Evolutionary conservation across 2,888 invertebrate species (phyloP), one percentile per base, ranked within the genome.

Genomic region (Cinara cedri): DNA sequence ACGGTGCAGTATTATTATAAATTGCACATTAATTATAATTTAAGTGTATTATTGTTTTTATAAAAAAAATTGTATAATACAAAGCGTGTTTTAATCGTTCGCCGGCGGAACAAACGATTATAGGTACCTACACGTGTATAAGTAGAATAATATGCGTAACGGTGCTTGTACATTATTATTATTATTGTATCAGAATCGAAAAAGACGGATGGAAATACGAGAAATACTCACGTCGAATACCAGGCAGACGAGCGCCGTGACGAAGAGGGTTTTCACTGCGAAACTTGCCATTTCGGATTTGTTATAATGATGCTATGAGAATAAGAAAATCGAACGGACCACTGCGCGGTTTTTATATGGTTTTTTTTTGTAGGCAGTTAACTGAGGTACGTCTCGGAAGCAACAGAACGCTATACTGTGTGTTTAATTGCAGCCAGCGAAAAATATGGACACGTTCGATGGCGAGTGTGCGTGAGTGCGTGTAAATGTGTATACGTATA

Each of bases 151-250:
- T n/a, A 34, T 34, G 34, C 34, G 34, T 34, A 34, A 34, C 34
- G 34, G 34, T 6, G 3, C 34, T 34, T 6, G 34, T 34, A 13
- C 21, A 46, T 26, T 26, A n/a, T 51, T n/a, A 46, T n/a, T 9
- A 26, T 55, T 14, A 34, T 34, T 34, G 34, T 34, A n/a, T n/a
- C n/a, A n/a, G n/a, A n/a, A n/a, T n/a, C n/a, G n/a, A n/a, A n/a
- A n/a, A n/a, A n/a, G n/a, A n/a, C n/a, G n/a, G n/a, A n/a, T n/a
- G n/a, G n/a, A n/a, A n/a, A n/a, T n/a, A n/a, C n/a, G n/a, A n/a
- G n/a, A n/a, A n/a, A n/a, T 78, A 78, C 78, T 78, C 57, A 78
- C 78, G 60, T 78, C 78, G 21, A 70, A n/a, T 4, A 62, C 34
- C 14, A 78, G 49, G 49, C 78, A 78, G 16, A 78, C 70, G 51